phyloP scores from a whole-genome alignment of 2,797 vertebrate genomes.

The Anguilla marmorata region DNA sequence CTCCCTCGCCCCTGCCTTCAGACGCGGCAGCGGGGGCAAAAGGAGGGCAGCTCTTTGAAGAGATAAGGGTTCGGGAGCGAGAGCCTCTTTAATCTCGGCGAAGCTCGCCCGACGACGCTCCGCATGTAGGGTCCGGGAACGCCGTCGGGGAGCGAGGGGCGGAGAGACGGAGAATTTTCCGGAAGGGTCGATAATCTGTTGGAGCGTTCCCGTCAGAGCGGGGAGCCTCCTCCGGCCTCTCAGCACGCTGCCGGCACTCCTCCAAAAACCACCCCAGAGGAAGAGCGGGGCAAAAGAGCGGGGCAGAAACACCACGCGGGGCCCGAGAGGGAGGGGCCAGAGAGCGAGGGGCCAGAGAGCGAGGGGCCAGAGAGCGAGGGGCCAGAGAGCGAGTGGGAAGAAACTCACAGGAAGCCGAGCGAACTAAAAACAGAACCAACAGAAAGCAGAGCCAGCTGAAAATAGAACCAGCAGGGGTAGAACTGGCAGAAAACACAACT shows the following conservation, averaged over 20 bases:
- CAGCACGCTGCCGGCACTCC: neutral
- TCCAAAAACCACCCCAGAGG: neutral
- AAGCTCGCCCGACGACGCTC: constrained; percentile 44
- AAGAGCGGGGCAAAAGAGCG: neutral
- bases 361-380: neutral
- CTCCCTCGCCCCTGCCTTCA: neutral
- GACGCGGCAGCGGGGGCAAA: neutral
- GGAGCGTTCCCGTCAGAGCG: constrained; percentile 40
- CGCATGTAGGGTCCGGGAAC: constrained; percentile 34
- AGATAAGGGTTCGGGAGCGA: constrained; percentile 38
- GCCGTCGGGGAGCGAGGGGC: neutral
- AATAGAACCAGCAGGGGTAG: neutral
- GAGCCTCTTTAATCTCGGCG: constrained; percentile 36
- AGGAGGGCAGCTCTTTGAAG: neutral
- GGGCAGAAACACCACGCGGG: neutral
- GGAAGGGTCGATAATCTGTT: constrained; percentile 53
- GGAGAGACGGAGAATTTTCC: constrained; percentile 42
- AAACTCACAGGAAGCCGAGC: neutral
- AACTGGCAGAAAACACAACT: neutral
- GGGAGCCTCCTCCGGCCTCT: constrained; percentile 35
- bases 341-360: too few relatives aligned
- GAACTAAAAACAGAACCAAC: too few relatives aligned
- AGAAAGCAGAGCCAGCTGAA: too few relatives aligned
- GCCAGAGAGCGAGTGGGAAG: neutral
- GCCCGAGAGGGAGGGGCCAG: neutral